These are phyloP conservation scores for Oriolus oriolus DNA, from an alignment of 2,113 vertebrate genomes.

Conservation along the genomic window DNA sequence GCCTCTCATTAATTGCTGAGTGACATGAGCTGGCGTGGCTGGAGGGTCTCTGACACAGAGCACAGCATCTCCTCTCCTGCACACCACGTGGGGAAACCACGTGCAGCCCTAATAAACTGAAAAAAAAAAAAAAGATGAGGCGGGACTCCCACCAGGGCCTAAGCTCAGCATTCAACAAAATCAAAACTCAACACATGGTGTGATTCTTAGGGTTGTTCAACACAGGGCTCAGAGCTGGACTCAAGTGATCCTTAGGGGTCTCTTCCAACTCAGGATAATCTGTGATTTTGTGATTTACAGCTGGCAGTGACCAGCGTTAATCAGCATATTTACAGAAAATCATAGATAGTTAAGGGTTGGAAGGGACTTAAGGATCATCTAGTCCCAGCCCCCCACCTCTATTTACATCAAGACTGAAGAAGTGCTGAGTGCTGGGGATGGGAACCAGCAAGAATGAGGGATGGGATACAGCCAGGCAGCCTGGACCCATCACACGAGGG, in stretches of 20 bases:
- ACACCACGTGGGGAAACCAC: rapidly evolving
- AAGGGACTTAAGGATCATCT: background rate
- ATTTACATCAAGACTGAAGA: background rate
- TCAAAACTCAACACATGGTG: background rate
- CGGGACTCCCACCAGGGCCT: background rate
- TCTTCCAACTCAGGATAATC: background rate
- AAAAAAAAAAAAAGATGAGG: background rate
- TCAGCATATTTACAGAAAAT: background rate
- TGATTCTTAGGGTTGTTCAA: background rate
- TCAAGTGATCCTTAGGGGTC: too few species aligned
- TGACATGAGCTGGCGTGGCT: background rate
- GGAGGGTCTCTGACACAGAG: background rate
- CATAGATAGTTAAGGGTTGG: background rate
- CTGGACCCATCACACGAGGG: background rate
- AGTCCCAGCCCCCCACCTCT: background rate
- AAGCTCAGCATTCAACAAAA: background rate
- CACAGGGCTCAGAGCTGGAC: rapidly evolving
- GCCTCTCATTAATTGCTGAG: background rate
- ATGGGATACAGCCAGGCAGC: background rate
- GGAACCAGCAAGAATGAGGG: background rate
- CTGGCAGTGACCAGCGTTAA: background rate
- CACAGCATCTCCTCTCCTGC: background rate
- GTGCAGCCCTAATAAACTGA: rapidly evolving
- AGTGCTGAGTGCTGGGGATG: background rate
- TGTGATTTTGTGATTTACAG: background rate